Evolutionary conservation across 2,113 vertebrate genomes (phyloP).

Genomic region (Columba livia): DNA sequence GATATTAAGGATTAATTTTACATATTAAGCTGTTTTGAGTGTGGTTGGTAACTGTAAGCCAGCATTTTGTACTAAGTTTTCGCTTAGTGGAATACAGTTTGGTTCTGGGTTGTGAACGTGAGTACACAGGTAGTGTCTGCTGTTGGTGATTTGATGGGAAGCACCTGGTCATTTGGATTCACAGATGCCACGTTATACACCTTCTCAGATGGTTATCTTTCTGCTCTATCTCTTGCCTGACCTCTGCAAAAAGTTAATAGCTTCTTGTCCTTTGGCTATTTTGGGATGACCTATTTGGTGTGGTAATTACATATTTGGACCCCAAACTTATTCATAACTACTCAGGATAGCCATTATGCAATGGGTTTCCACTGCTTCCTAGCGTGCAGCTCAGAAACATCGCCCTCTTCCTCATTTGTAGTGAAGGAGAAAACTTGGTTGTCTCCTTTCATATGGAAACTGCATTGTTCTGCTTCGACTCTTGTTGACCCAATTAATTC

Average conservation of each 20-base stretch:
- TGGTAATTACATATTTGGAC: not conserved
- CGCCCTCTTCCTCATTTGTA: not conserved
- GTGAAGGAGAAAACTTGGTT: not conserved
- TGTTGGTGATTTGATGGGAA: not conserved
- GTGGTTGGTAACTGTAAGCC: not conserved
- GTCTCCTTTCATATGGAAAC: not conserved
- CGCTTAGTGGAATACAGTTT: not conserved
- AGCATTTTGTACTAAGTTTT: not conserved
- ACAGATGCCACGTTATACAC: not conserved
- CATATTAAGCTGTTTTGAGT: not conserved
- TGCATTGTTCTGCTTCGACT: not conserved
- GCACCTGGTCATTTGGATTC: not conserved
- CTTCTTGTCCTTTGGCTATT: not conserved
- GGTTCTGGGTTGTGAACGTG: not conserved
- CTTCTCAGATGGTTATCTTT: not conserved
- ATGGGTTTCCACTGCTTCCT: not conserved
- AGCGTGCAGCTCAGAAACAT: not conserved
- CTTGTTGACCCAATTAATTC: not conserved
- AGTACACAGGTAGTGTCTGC: not conserved
- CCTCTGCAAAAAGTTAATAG: not conserved
- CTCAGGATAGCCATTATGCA: not conserved
- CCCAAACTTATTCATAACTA: not conserved
- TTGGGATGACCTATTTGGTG: not conserved
- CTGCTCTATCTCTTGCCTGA: not conserved
- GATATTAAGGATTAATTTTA: not conserved